Evolutionary conservation across 2,797 vertebrate species (phyloP).

Genomic region (Gambelia wislizenii): DNA sequence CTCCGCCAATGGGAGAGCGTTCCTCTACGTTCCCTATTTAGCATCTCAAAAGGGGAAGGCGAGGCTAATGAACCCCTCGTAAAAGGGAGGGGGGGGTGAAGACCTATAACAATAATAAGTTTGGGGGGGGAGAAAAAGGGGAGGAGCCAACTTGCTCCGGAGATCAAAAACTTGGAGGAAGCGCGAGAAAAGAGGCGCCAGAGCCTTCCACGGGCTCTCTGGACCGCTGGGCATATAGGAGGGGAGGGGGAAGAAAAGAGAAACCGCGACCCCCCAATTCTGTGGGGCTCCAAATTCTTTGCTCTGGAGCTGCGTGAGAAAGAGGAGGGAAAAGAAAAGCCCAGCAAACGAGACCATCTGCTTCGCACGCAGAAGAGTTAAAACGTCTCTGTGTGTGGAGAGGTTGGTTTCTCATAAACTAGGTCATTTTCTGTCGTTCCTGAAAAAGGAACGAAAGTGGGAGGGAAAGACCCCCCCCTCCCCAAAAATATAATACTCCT

Average conservation of each 20-base stretch:
- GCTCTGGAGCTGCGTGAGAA: neutral
- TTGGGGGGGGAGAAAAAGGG: neutral
- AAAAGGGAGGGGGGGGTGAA: slow-evolving; percentile 9
- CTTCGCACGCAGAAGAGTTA: slow-evolving; percentile 1
- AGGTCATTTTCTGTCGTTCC: slow-evolving; percentile 5
- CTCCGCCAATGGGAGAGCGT: slow-evolving; percentile 60
- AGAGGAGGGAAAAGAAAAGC: neutral
- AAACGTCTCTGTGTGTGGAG: too few species aligned
- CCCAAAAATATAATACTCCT: neutral
- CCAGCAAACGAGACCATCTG: slow-evolving; percentile 47
- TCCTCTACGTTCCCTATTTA: slow-evolving; percentile 33
- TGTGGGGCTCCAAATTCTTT: neutral
- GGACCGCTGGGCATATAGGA: neutral
- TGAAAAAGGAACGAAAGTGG: neutral
- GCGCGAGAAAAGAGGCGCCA: too few species aligned
- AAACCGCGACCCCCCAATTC: neutral
- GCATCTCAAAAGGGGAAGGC: slow-evolving; percentile 41
- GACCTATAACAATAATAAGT: neutral
- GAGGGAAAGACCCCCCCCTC: neutral
- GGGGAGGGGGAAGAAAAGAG: neutral
- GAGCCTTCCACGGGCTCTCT: neutral
- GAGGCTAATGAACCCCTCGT: neutral
- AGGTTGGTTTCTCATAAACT: neutral
- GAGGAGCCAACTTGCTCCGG: slow-evolving; percentile 62
- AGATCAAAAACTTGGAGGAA: slow-evolving; percentile 69